Evolutionary conservation across 2,888 invertebrate genomes (phyloP).

Genomic region (Anthophora plumipes): DNA sequence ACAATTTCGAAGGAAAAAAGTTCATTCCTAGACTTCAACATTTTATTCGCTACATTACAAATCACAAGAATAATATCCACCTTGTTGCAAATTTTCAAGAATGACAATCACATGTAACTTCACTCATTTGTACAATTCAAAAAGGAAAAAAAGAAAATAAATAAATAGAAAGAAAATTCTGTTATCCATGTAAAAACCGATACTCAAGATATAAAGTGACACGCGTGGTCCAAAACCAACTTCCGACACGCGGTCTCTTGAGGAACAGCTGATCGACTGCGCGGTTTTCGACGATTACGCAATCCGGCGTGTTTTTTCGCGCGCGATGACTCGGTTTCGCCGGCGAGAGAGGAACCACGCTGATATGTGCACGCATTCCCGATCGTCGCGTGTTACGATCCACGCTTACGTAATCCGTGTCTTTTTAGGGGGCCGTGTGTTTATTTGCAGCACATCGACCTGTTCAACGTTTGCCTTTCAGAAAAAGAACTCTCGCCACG

Average conservation of each 20-base stretch:
- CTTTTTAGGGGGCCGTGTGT: constrained; percentile 57
- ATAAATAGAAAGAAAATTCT: no score
- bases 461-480: constrained; percentile 47
- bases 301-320: constrained; percentile 49
- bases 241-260: not conserved
- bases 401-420: constrained; percentile 57
- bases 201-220: not conserved
- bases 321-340: constrained; percentile 25
- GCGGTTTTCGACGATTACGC: constrained; percentile 36
- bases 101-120: no score
- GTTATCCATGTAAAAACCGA: no score
- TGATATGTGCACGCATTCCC: constrained; percentile 72
- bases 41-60: no score
- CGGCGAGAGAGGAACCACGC: constrained; percentile 51
- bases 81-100: no score
- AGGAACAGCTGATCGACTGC: constrained; percentile 59
- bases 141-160: no score
- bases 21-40: no score
- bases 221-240: not conserved
- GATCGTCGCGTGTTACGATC: constrained; percentile 66
- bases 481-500: not conserved
- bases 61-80: no score
- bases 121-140: no score
- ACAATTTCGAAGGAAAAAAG: no score
- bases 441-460: constrained; percentile 69